Evolutionary conservation across 2,797 vertebrate species (phyloP).

Genomic region (Gymnothorax javanicus): DNA sequence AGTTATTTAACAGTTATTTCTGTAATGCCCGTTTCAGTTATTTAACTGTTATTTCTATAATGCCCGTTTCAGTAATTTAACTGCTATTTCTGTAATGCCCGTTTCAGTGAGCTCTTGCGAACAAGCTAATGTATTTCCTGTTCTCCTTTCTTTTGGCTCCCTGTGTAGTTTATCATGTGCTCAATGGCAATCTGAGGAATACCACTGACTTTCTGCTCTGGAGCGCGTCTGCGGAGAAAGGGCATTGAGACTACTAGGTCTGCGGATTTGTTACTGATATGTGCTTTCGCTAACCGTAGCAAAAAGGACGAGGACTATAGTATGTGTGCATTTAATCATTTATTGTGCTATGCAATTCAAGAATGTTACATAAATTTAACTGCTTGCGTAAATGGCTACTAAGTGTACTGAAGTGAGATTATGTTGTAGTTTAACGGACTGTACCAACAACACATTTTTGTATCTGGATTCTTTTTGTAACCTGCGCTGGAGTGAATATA

Average conservation of each 20-base stretch:
- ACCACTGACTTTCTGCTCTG: neutral
- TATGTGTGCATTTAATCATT: neutral
- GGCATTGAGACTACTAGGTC: conserved; percentile 3
- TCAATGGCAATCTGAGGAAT: conserved; percentile 75
- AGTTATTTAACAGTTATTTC: neutral
- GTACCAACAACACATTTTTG: neutral
- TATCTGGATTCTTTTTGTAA: conserved; percentile 9
- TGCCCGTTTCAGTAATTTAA: neutral
- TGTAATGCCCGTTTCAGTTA: neutral
- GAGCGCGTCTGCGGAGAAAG: neutral
- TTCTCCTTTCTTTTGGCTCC: neutral
- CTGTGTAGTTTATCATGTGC: conserved; percentile 80
- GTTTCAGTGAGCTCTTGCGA: neutral
- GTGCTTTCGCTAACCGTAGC: neutral
- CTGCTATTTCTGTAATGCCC: neutral
- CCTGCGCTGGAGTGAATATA: neutral
- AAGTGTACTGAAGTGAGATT: neutral
- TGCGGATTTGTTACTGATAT: neutral
- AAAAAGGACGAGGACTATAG: neutral
- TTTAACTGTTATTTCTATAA: neutral
- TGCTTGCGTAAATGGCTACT: neutral
- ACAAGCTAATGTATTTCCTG: neutral
- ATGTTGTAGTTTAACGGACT: neutral
- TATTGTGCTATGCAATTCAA: neutral
- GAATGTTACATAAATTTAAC: neutral